Base-by-base conservation (phyloP, 2,888 invertebrate species). In the Plebejus anna region DNA sequence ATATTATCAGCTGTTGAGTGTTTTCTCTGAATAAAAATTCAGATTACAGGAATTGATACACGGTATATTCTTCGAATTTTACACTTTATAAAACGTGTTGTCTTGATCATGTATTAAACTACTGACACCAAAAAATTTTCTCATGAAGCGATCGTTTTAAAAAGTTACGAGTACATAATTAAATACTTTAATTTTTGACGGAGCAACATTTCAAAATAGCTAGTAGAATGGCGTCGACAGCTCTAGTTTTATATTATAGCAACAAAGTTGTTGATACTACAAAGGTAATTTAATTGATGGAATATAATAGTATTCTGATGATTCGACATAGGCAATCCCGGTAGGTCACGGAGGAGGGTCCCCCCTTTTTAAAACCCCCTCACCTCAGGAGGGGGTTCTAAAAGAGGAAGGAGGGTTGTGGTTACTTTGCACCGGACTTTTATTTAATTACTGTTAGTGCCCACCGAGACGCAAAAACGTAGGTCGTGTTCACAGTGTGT, bases 371-470 rank as follows among this genome's bases (percentile, higher is more conserved):
- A 47, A 9, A 9, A 47, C 55, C 55, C 3, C 16, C 55, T 13
- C 4, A 4, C 16, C 16, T 55, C 55, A 55, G 70, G 70, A 47
- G 9, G 55, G 13, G 13, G 57, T 57, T 32, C 13, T 36, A 47
- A 7, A 42, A 72, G 72, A n/a, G 73, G 28, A 11, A 70, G 38
- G 57, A 28, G 75, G 75, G 75, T 16, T 57, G 75, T 70, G 76
- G 78, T 80, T 79, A 78, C 89, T 89, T 88, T 87, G 86, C 84
- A 84, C 84, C 81, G 84, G 84, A 77, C 81, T 83, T 83, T 86
- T 85, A 87, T 87, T 85, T 87, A 89, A 90, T 90, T 89, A 89
- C 83, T 82, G 83, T 85, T 82, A 81, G 84, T 79, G 79, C 81
- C 80, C 80, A 76, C 76, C 76, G 78, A 80, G 79, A 79, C 66